Conservation (phyloP, 2,797 vertebrate species). For the Alca torda region DNA sequence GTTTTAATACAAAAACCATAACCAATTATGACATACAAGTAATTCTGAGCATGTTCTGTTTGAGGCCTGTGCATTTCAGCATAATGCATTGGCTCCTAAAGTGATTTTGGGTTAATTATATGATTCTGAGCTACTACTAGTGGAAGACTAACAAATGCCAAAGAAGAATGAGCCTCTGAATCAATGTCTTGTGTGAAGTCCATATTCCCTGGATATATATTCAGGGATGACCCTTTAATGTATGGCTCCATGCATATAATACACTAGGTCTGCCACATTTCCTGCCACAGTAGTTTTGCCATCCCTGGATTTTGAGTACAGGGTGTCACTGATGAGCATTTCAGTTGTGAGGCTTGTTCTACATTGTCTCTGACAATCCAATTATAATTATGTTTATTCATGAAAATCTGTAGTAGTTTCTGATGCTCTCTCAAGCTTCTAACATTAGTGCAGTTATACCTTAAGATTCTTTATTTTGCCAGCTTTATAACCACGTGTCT, state of each 20-base stretch:
- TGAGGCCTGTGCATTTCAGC: background rate
- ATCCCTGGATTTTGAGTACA: background rate
- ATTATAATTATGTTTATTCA: slow-evolving; percentile 59
- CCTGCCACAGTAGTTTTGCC: background rate
- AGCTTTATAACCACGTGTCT: slow-evolving; percentile 27
- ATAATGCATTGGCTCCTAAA: background rate
- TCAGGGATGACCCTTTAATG: background rate
- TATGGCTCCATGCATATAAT: background rate
- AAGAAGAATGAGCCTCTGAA: background rate
- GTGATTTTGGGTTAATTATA: background rate
- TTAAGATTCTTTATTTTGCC: slow-evolving; percentile 39
- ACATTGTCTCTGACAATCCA: slow-evolving; percentile 16
- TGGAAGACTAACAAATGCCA: background rate
- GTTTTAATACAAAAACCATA: background rate
- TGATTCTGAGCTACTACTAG: background rate
- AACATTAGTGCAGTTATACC: slow-evolving; percentile 48
- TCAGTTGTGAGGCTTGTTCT: background rate
- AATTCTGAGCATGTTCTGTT: background rate
- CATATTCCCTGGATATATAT: background rate
- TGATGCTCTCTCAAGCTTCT: slow-evolving; percentile 38
- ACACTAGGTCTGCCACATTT: background rate
- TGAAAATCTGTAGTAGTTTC: slow-evolving; percentile 58
- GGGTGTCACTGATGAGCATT: background rate
- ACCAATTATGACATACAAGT: background rate
- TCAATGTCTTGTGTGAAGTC: background rate